These are phyloP conservation scores for Zaprionus davidi DNA, from an alignment of 1,140 invertebrate species.

Conservation along the genomic window DNA sequence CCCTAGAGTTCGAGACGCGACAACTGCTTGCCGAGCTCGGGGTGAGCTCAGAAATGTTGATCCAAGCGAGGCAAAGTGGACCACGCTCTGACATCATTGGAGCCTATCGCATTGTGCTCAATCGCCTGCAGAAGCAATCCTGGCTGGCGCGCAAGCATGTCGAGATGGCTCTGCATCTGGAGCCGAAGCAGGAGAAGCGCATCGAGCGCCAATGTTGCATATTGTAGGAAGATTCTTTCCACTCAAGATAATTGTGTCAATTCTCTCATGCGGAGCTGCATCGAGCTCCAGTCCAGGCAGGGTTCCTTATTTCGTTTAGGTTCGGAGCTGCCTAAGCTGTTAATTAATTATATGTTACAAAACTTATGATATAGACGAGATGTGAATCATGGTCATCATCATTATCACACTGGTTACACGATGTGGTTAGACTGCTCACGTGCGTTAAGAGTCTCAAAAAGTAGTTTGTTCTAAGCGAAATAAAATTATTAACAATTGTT, in stretches of 20 bases:
- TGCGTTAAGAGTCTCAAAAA: neutral
- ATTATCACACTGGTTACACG: neutral
- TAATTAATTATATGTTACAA: constrained; percentile 49
- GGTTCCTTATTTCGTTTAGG: constrained; percentile 68
- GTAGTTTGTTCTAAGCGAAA: constrained; percentile 2
- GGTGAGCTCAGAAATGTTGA: constrained; percentile 82
- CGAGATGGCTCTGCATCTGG: constrained; percentile 77
- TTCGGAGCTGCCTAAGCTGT: constrained; percentile 59
- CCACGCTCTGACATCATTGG: constrained; percentile 85
- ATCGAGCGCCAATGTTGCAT: constrained; percentile 81
- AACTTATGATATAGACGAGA: constrained; percentile 41
- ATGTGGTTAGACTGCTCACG: constrained; percentile 6
- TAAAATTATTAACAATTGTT: neutral
- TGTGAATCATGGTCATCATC: constrained; percentile 1
- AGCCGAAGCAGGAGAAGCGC: constrained; percentile 77
- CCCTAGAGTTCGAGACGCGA: constrained; percentile 84
- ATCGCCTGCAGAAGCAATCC: constrained; percentile 84
- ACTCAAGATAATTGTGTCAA: constrained; percentile 36
- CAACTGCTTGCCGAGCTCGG: constrained; percentile 84
- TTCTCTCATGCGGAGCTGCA: constrained; percentile 4
- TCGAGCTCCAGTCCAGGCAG: neutral
- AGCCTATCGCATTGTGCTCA: constrained; percentile 84
- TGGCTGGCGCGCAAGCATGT: constrained; percentile 80
- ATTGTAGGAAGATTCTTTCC: constrained; percentile 54
- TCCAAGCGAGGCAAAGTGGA: constrained; percentile 77